Evolutionary conservation across 2,113 vertebrate species (phyloP).

Genomic region (Semicossyphus pulcher): DNA sequence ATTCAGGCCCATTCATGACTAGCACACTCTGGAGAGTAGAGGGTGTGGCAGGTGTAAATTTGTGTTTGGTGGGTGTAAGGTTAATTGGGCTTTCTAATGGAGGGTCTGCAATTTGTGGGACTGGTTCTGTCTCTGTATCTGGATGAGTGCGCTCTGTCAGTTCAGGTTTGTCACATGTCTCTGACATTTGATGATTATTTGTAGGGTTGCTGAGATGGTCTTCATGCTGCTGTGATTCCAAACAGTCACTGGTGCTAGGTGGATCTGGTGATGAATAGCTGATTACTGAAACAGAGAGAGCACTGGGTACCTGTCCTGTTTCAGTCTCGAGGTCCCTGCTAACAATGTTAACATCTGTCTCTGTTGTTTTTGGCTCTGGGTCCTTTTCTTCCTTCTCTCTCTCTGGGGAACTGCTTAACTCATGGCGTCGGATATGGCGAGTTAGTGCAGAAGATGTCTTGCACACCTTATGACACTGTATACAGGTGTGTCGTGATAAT

Average conservation of each 20-base stretch:
- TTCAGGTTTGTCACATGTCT: conserved; percentile 51
- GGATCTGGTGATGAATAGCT: conserved; percentile 78
- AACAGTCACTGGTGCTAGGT: conserved; percentile 34
- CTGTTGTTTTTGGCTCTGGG: conserved; percentile 54
- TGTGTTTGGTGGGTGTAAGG: conserved; percentile 66
- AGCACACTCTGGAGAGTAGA: conserved; percentile 79
- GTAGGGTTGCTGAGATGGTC: conserved; percentile 44
- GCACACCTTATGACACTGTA: conserved; percentile 90
- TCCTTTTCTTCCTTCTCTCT: conserved; percentile 69
- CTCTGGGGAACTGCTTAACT: conserved; percentile 81
- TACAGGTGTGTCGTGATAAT: conserved; percentile 86
- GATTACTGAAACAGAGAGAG: conserved; percentile 84
- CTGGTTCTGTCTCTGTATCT: conserved; percentile 48
- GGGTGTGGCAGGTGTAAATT: conserved; percentile 50
- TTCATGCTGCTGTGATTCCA: conserved; percentile 38
- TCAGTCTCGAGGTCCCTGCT: conserved; percentile 63
- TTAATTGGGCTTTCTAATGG: conserved; percentile 55
- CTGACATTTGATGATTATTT: conserved; percentile 56
- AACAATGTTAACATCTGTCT: conserved; percentile 46
- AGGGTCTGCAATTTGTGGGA: conserved; percentile 53
- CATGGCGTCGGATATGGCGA: conserved; percentile 88
- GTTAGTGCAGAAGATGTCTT: conserved; percentile 89
- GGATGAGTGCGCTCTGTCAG: conserved; percentile 30
- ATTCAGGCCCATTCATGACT: conserved; percentile 83
- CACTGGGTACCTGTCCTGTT: conserved; percentile 59